Base-by-base conservation (phyloP, 2,797 vertebrate species). In the Periparus ater region DNA sequence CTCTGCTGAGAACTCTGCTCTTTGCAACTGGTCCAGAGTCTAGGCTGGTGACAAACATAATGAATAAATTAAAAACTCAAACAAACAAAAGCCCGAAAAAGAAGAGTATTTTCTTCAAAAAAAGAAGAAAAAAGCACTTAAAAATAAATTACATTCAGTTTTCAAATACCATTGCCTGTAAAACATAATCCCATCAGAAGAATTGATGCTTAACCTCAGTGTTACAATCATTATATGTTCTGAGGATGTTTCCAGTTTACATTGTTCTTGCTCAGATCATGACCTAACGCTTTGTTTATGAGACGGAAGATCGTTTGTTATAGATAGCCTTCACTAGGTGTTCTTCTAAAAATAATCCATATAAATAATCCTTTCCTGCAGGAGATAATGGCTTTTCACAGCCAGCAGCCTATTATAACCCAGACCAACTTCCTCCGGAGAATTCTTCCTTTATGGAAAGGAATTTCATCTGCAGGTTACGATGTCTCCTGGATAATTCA, bases 401-500 rank as follows among this genome's bases (percentile, higher is more conserved):
- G 91, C 85, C 97, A 85, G 92, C 96, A 61, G 88, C 96, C 26
- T 98, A 96, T 96, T 98, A 97, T 88, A 97, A 93, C 55, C 95
- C 98, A 50, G 98, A 98, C 47, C 98, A 98, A 47, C 97, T 98
- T 92, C 98, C 98, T 88, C 98, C 98, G 25, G 98, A 98, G 95
- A 98, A 98, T 91, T 98, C 98, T 19, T 94, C 97, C 13, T 98
- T 98, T 93, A 98, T 98, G 98, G 98, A 99, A 96, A 96, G 98
- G 86, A 98, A 97, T 91, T 99, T 99, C 62, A 82, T 98, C 57
- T 98, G 98, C 94, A 97, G 98, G 77, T 97, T 99, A 68, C 96
- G 98, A 86, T 98, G 98, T 90, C 98, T 99, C 29, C 85, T 98
- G 93, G 98, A 99, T 96, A 98, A 98, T 95, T 98, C 98, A 5